Evolutionary conservation across 2,113 vertebrate genomes (phyloP).

Genomic region (Neotragus moschatus): DNA sequence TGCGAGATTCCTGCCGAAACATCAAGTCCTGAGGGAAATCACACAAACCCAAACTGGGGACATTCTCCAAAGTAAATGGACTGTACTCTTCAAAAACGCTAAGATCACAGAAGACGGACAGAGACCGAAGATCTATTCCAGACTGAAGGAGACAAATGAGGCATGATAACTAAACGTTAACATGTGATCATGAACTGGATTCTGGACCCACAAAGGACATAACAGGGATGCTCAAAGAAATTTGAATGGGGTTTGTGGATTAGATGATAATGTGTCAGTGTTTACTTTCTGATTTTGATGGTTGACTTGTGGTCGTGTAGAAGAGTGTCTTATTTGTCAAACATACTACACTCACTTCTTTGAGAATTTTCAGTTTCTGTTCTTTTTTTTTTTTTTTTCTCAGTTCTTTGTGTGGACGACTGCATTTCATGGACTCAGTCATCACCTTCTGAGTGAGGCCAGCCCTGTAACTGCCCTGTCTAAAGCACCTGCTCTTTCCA

Average conservation of each 20-base stretch:
- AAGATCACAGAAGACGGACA: not conserved
- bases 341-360: not conserved
- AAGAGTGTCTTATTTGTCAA: not conserved
- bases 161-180: not conserved
- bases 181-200: not conserved
- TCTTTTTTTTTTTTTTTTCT: not conserved
- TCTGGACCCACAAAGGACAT: not conserved
- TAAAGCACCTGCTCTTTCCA: not conserved
- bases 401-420: not conserved
- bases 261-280: not conserved
- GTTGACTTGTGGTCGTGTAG: not conserved
- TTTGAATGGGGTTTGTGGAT: not conserved
- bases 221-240: not conserved
- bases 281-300: not conserved
- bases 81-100: not conserved
- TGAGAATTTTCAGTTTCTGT: not conserved
- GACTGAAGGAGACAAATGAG: not conserved
- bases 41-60: not conserved
- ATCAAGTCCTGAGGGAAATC: not conserved
- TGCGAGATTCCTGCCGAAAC: not conserved
- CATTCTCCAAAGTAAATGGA: not conserved
- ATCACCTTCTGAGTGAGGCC: not conserved
- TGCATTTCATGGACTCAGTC: not conserved
- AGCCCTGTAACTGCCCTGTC: not conserved
- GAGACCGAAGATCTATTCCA: not conserved